These are phyloP conservation scores for Trinectes maculatus DNA, from an alignment of 2,113 vertebrate species.

Conservation along the genomic window DNA sequence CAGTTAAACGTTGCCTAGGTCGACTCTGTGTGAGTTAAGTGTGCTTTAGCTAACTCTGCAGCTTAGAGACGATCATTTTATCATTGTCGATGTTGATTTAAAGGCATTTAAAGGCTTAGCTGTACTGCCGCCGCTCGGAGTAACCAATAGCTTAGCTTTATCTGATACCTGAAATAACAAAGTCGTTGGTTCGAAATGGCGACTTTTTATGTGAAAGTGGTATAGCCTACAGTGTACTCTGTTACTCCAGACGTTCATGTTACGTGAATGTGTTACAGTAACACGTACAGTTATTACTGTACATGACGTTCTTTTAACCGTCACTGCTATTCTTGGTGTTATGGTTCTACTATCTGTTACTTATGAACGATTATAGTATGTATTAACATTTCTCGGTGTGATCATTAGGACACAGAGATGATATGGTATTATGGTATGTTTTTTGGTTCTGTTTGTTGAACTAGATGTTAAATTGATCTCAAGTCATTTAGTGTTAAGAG, in stretches of 20 bases:
- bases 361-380: too few species aligned
- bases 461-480: background rate
- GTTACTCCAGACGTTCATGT: background rate
- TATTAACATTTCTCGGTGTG: too few species aligned
- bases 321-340: background rate
- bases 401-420: conserved; percentile 15
- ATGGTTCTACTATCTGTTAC: background rate
- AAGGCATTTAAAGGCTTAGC: background rate
- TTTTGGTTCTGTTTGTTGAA: background rate
- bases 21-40: conserved; percentile 32
- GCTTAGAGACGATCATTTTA: too few species aligned
- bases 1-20: conserved; percentile 10
- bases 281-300: background rate
- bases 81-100: background rate
- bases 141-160: background rate
- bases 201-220: background rate
- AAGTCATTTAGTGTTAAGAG: too few species aligned
- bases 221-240: background rate
- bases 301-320: background rate
- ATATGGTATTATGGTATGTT: conserved; percentile 11
- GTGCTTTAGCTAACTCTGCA: too few species aligned
- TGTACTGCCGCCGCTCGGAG: background rate
- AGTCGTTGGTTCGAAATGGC: background rate
- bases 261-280: too few species aligned
- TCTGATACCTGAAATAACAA: too few species aligned